Conservation (phyloP, 2,888 invertebrate genomes). For the Lottia gigantea region DNA sequence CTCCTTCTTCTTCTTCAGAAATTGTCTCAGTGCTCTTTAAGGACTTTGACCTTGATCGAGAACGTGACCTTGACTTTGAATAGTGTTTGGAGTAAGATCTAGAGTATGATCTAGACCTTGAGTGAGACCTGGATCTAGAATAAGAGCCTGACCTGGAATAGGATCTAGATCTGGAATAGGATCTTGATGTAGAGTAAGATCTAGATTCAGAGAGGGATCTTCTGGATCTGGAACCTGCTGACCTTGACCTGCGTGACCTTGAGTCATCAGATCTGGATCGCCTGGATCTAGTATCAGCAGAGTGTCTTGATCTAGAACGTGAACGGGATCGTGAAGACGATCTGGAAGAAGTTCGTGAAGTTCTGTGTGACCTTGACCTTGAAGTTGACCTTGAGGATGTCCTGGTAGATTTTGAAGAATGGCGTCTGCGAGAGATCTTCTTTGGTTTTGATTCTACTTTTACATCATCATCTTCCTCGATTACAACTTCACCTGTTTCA, state of each 20-base stretch:
- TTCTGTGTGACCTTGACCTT: conserved; percentile 14
- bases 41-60: conserved; percentile 26
- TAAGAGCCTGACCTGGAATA: conserved; percentile 19
- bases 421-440: conserved; percentile 8
- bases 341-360: conserved; percentile 4
- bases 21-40: conserved; percentile 18
- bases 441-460: conserved; percentile 3
- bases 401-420: conserved; percentile 1
- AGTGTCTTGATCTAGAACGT: conserved; percentile 7
- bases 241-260: conserved; percentile 12
- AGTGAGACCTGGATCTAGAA: conserved; percentile 26
- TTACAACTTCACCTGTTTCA: background rate
- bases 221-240: conserved; percentile 22
- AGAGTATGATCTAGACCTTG: conserved; percentile 19
- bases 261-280: conserved; percentile 4
- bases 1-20: conserved; percentile 14
- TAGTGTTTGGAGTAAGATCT: conserved; percentile 19
- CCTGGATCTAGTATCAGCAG: conserved; percentile 5
- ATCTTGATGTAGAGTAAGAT: conserved; percentile 14
- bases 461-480: conserved; percentile 4
- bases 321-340: conserved; percentile 23
- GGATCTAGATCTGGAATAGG: conserved; percentile 22
- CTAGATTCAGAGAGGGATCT: conserved; percentile 20
- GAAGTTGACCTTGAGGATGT: conserved; percentile 21
- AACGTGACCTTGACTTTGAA: conserved; percentile 21